Percentiles rank a stretch among this genome's conserved stretches.
phyloP scores from a whole-genome alignment of 1,140 invertebrate species.

The Reticulitermes speratus region DNA sequence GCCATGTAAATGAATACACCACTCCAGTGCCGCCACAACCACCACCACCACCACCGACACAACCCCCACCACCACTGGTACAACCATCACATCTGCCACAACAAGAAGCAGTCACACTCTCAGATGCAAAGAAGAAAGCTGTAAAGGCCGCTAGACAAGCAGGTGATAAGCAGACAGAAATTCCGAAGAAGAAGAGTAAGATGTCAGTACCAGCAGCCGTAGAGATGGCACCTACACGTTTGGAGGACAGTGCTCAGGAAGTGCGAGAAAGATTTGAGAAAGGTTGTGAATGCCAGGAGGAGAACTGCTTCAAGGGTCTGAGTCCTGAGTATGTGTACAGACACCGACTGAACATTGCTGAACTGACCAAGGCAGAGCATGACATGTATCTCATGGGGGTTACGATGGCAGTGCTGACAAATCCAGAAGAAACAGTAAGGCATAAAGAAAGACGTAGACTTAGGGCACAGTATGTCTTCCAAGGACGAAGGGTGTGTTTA shows the following conservation, averaged over 20 bases:
- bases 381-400: constrained; percentile 79
- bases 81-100: not conserved
- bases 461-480: constrained; percentile 68
- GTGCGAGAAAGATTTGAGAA: constrained; percentile 66
- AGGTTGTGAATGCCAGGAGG: constrained; percentile 74
- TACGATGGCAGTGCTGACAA: constrained; percentile 73
- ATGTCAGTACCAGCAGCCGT: not conserved
- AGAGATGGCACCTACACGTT: constrained; percentile 45
- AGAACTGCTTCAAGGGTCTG: constrained; percentile 69
- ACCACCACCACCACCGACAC: not conserved
- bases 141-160: not conserved
- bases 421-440: constrained; percentile 69
- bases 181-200: constrained; percentile 43
- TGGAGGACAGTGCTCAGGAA: constrained; percentile 59
- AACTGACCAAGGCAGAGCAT: constrained; percentile 72
- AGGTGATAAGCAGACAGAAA: constrained; percentile 39
- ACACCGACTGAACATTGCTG: constrained; percentile 73
- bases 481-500: constrained; percentile 71
- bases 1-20: constrained; percentile 33
- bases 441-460: constrained; percentile 70
- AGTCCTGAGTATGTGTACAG: constrained; percentile 72
- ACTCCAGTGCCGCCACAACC: not conserved
- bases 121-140: not conserved
- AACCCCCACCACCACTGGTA: not conserved
- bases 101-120: not conserved